Base-by-base conservation (phyloP, 2,888 invertebrate species). In the Stenurella melanura region DNA sequence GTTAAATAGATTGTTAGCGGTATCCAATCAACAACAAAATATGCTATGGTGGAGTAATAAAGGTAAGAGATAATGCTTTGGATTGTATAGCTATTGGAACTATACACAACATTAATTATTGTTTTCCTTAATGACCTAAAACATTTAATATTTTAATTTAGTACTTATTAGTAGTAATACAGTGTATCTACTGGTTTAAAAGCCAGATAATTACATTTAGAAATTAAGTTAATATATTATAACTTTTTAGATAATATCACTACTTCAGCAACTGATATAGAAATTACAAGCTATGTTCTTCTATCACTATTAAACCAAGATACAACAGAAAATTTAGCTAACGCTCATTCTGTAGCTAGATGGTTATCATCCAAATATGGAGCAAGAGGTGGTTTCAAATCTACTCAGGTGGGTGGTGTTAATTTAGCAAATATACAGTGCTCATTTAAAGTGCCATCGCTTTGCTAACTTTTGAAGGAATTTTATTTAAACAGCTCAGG, bases 291-390 rank as follows among this genome's bases (percentile, higher is more conserved):
- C 0, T 95, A 95, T 85, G 93, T 91, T 0, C 89, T 95, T 15
- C 88, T 94, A 2, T 91, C 94, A 0, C 87, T 94, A 80, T 84
- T 91, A 0, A 87, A 90, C 58, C 86, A 92, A 72, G 91, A 91
- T 0, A 91, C 90, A 0, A 88, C 90, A 18, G 88, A 89, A 18
- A 91, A 92, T 85, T 89, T 92, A 78, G 89, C 91, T 0, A 90
- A 91, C 66, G 92, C 92, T 0, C 88, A 93, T 61, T 92, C 93
- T 11, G 93, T 94, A 1, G 91, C 94, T 0, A 92, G 93, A 73
- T 96, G 96, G 96, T 90, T 96, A 66, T 91, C 93, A 7, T 91
- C 93, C 1, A 94, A 95, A 85, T 90, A 94, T 58, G 92, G 93
- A 76, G 89, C 92, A 4, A 89, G 92, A 3, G 96, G 96, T 3